phyloP scores from a whole-genome alignment of 2,113 vertebrate species.

The human (Homo sapiens) region GRCh38 chr1:41485001-41485500 shows the following conservation, averaged over 20 bases:
- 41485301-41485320: not conserved
- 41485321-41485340: not conserved
- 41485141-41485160: not conserved
- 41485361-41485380: not conserved
- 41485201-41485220: slow-evolving; percentile 24
- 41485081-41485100: not conserved
- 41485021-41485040: not conserved
- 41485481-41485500: not conserved
- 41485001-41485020: not conserved
- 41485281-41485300: not conserved
- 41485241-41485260: not conserved
- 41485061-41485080: not conserved
- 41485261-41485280: not conserved
- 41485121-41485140: not conserved
- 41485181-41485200: slow-evolving; percentile 24
- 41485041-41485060: not conserved
- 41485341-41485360: not conserved
- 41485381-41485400: not conserved
- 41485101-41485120: not conserved
- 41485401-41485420: not conserved
- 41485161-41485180: slow-evolving; percentile 41
- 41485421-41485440: not conserved
- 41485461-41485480: not conserved
- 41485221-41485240: slow-evolving; percentile 10
- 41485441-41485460: not conserved